Base-by-base conservation (phyloP, 1,140 invertebrate species). In the Ptiloglossa arizonensis region DNA sequence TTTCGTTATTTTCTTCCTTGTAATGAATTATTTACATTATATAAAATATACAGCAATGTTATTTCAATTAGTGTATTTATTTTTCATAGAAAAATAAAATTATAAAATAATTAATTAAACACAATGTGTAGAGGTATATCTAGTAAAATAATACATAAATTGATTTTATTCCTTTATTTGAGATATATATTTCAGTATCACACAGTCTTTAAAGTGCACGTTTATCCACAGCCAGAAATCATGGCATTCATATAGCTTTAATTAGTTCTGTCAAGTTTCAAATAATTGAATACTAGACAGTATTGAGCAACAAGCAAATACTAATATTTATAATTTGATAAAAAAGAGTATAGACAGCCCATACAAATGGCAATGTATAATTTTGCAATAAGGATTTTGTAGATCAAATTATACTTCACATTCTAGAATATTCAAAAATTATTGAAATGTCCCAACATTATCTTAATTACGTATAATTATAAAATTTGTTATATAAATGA, bases 1-100 rank as follows among this genome's bases (percentile, higher is more conserved):
- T 82, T 84, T 82, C 63, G 74, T 87, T 82, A 67, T 79, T 87
- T 87, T 87, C 79, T 86, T 79, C 74, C 62, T 83, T 89, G 48
- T 56, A 85, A 82, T 70, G 52, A 69, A 71, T 64, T 66, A 70
- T 77, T 72, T 75, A 62, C 78, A 50, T 68, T 77, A 79, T 72
- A 75, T 76, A 50, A 70, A 82, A 81, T 73, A 74, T 77, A 78
- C 57, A 67, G 60, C 52, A 80, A 81, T 83, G 22, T 50, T 22
- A 50, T 50, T n/a, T n/a, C 29, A 63, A 64, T 24, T 54, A 22
- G 17, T 79, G 22, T 67, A 79, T 69, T 74, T 35, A 62, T 64
- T 66, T 68, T 59, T 69, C 62, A 64, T 15, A 71, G n/a, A 52
- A 52, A 52, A 38, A 19, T 35, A 46, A 11, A 29, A 24, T 59